Evolutionary conservation across 1,140 invertebrate species (phyloP).

Genomic region (Drosophila pandora): DNA sequence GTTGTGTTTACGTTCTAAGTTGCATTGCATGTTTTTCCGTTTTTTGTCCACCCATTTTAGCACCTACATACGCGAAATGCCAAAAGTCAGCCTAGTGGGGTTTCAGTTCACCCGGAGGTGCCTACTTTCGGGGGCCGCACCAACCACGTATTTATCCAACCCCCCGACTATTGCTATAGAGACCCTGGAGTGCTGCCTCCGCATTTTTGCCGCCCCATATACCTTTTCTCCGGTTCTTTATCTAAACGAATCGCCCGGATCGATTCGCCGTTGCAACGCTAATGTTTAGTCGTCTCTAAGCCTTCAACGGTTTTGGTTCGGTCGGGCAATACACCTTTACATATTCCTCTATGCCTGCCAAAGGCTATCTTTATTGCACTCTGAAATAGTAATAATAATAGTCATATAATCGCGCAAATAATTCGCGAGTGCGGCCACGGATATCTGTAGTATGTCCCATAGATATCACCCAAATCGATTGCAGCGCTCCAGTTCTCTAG

Average conservation of each 20-base stretch:
- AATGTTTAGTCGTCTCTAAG: slow-evolving; percentile 56
- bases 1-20: slow-evolving; percentile 19
- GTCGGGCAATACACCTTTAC: not conserved
- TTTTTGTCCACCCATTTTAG: slow-evolving; percentile 7
- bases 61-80: slow-evolving; percentile 43
- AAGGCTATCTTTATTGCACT: slow-evolving; percentile 60
- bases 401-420: slow-evolving; percentile 34
- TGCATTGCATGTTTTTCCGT: slow-evolving; percentile 42
- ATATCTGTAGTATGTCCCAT: slow-evolving; percentile 5
- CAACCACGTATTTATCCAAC: slow-evolving; percentile 2
- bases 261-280: slow-evolving; percentile 37
- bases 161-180: slow-evolving; percentile 2
- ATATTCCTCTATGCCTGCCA: not conserved
- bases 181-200: slow-evolving; percentile 11
- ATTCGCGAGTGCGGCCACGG: slow-evolving; percentile 21
- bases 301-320: slow-evolving; percentile 51
- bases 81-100: slow-evolving; percentile 63
- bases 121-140: slow-evolving; percentile 42
- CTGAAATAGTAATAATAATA: slow-evolving; percentile 13
- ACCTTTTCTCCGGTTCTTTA: slow-evolving; percentile 49
- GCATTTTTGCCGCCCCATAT: slow-evolving; percentile 27
- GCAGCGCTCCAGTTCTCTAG: slow-evolving; percentile 41
- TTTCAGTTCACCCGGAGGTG: slow-evolving; percentile 52
- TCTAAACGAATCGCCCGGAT: slow-evolving; percentile 48
- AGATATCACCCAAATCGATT: slow-evolving; percentile 40